Evolutionary conservation across 2,113 vertebrate genomes (phyloP), one percentile per base, ranked within the genome.

Genomic region (Anhinga rufa): DNA sequence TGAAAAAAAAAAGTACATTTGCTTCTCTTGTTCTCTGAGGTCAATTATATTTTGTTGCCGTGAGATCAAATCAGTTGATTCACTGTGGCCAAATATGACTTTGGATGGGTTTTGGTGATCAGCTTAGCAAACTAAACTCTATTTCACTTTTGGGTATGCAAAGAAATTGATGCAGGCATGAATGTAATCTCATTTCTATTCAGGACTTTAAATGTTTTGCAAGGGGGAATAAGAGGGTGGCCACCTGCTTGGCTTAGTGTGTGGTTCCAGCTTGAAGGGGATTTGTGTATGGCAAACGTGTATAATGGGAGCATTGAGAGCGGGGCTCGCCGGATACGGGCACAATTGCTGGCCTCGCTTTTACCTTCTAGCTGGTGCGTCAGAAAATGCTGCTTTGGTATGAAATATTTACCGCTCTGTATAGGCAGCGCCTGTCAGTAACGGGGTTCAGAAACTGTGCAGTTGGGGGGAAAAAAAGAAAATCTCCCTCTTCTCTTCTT

Each of bases 161-260:
- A 21, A 52, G 72, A 29, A 49, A 10, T 40, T 0, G 28, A 8
- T 76, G 93, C 72, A 81, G 51, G 83, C 91, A 88, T 57, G 66
- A 65, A 19, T 34, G 72, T 36, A 51, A 25, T 85, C 83, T 85
- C 77, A 18, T 69, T 92, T 86, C 58, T 57, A 36, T 88, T 75
- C 61, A 29, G 54, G 52, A 26, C 17, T 81, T 54, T 9, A 65
- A 34, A 3, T 15, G 34, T 81, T 88, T 54, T 51, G 38, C 52
- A 8, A 25, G 69, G 77, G 62, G 34, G 24, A 46, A 55, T 19
- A 34, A 88, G 88, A 78, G 19, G 28, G 61, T 0, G 4, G 87
- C 87, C 96, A 94, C 95, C 95, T 96, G 95, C 92, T 90, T 76
- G 89, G 91, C 31, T 4, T 11, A 2, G 68, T 51, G 79, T 74